Evolutionary conservation across 2,797 vertebrate genomes (phyloP).

Genomic region (Microctenopoma lineatum): DNA sequence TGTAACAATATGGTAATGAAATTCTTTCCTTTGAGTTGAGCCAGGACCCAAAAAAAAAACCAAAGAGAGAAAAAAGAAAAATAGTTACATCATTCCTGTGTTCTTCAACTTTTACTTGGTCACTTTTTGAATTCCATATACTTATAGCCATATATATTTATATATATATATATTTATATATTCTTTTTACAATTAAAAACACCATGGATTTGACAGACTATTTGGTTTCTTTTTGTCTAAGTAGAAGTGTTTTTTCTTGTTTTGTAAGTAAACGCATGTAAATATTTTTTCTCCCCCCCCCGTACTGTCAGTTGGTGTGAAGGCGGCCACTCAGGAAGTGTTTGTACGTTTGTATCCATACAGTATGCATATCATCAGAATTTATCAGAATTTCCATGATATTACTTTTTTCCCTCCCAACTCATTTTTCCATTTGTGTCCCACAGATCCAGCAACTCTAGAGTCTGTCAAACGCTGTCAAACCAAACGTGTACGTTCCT

Average conservation of each 20-base stretch:
- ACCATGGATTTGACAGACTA: conserved; percentile 86
- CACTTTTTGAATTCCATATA: conserved; percentile 85
- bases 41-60: conserved; percentile 64
- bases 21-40: conserved; percentile 30
- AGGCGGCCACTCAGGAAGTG: conserved; percentile 47
- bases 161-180: conserved; percentile 81
- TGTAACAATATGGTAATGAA: conserved; percentile 17
- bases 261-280: conserved; percentile 85
- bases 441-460: conserved; percentile 49
- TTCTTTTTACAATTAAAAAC: conserved; percentile 88
- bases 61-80: conserved; percentile 41
- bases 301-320: conserved; percentile 60
- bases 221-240: conserved; percentile 86
- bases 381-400: conserved; percentile 52
- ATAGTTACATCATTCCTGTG: conserved; percentile 77
- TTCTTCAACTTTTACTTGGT: conserved; percentile 79
- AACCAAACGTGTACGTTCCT: conserved; percentile 32
- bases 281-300: conserved; percentile 71
- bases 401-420: conserved; percentile 33
- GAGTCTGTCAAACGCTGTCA: conserved; percentile 51
- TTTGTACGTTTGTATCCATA: conserved; percentile 57
- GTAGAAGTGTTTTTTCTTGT: conserved; percentile 77
- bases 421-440: conserved; percentile 44
- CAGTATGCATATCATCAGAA: conserved; percentile 62
- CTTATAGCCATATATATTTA: conserved; percentile 85